Conservation (phyloP, 1,140 invertebrate genomes). For the Nomia melanderi region DNA sequence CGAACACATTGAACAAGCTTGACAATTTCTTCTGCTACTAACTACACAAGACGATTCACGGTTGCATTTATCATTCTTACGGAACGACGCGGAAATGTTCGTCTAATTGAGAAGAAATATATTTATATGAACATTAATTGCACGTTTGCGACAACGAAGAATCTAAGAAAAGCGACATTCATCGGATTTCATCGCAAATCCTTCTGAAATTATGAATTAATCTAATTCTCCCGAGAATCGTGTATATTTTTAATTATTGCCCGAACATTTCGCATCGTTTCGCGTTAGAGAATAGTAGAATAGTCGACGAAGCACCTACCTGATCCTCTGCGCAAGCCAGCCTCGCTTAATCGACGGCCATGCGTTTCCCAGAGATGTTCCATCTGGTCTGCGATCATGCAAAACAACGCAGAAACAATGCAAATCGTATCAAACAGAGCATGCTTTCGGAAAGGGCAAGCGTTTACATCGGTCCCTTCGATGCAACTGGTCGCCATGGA, state of each 20-base stretch:
- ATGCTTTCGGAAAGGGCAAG: conserved; percentile 11
- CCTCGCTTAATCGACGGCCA: conserved; percentile 85
- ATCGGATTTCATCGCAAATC: too few species aligned
- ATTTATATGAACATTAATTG: too few species aligned
- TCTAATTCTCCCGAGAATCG: too few species aligned
- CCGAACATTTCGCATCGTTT: background rate
- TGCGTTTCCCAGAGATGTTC: conserved; percentile 86
- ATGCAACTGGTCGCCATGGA: background rate
- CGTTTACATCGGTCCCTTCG: background rate
- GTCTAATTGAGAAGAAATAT: too few species aligned
- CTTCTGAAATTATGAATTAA: too few species aligned
- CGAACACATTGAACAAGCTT: too few species aligned
- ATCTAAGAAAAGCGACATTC: too few species aligned
- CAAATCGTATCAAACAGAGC: conserved; percentile 73
- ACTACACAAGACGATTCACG: background rate
- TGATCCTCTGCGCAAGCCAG: conserved; percentile 86
- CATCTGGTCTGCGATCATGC: conserved; percentile 85
- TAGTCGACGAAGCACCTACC: conserved; percentile 80
- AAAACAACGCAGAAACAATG: conserved; percentile 77
- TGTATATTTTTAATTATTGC: too few species aligned
- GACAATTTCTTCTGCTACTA: background rate
- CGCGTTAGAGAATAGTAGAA: background rate
- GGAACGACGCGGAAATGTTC: background rate
- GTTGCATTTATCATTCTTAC: background rate
- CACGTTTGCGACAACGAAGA: too few species aligned